Evolutionary conservation across 2,888 invertebrate genomes (phyloP).

Genomic region (Julus scanicus): DNA sequence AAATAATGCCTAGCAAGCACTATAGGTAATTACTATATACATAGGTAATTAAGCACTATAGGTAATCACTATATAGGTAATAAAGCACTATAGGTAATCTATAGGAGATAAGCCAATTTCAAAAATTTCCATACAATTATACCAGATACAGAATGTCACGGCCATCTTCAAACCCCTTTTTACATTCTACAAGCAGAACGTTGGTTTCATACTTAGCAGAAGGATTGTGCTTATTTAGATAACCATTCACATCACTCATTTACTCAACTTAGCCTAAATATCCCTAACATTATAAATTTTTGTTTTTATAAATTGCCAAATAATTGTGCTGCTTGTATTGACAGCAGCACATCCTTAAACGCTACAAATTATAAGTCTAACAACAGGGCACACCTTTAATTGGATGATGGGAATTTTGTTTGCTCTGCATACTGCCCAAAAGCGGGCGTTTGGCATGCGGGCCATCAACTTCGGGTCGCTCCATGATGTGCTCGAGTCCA

Average conservation of each 20-base stretch:
- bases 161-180: no score
- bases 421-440: background rate
- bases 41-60: no score
- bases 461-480: constrained; percentile 53
- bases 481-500: constrained; percentile 57
- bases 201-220: no score
- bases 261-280: background rate
- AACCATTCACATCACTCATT: no score
- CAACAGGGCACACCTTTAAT: constrained; percentile 49
- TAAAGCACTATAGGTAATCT: no score
- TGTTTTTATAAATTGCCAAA: background rate
- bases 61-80: no score
- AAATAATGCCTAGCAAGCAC: background rate
- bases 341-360: background rate
- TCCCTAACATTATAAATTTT: background rate
- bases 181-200: no score
- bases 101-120: no score
- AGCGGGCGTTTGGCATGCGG: constrained; percentile 54
- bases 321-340: background rate
- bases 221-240: no score
- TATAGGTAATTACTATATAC: background rate
- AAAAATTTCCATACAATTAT: no score
- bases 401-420: constrained; percentile 49
- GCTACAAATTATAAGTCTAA: constrained; percentile 7
- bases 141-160: no score